phyloP scores from a whole-genome alignment of 2,888 invertebrate species.

The Heliconius cydno region DNA sequence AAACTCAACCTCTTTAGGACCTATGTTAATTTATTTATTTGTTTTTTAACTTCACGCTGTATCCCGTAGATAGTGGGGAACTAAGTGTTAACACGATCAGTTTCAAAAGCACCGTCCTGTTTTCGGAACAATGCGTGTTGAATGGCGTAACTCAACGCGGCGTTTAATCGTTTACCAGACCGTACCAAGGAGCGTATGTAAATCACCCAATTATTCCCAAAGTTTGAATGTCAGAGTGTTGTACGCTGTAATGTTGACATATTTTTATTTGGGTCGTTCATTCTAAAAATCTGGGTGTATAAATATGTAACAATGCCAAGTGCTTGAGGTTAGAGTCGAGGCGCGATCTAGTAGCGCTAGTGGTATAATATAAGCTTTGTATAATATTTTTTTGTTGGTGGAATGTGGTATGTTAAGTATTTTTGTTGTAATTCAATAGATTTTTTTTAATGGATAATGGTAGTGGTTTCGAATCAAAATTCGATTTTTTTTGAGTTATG shows the following conservation, averaged over 20 bases:
- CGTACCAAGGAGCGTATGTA: conserved; percentile 25
- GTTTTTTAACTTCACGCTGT: background rate
- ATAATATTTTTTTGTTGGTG: background rate
- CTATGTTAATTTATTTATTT: conserved; percentile 32
- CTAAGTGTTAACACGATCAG: background rate
- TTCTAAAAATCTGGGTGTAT: conserved; percentile 22
- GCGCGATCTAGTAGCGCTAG: conserved; percentile 14
- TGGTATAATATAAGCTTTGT: background rate
- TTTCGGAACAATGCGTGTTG: background rate
- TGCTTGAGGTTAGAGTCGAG: conserved; percentile 15
- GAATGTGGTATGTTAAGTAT: too few relatives aligned
- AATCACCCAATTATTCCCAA: conserved; percentile 30
- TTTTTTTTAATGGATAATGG: background rate
- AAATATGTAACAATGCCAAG: conserved; percentile 28
- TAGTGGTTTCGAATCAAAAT: background rate
- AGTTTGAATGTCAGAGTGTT: conserved; percentile 23
- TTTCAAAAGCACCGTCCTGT: too few relatives aligned
- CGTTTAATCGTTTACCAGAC: background rate
- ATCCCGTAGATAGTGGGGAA: background rate
- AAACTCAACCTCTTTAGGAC: background rate
- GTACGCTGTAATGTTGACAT: conserved; percentile 32
- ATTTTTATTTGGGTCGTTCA: conserved; percentile 34
- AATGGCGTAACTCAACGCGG: background rate
- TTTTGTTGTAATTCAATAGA: too few relatives aligned
- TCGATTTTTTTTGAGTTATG: too few relatives aligned